These are phyloP conservation scores for Meandrusa payeni DNA, from an alignment of 2,888 invertebrate genomes.

Conservation along the genomic window DNA sequence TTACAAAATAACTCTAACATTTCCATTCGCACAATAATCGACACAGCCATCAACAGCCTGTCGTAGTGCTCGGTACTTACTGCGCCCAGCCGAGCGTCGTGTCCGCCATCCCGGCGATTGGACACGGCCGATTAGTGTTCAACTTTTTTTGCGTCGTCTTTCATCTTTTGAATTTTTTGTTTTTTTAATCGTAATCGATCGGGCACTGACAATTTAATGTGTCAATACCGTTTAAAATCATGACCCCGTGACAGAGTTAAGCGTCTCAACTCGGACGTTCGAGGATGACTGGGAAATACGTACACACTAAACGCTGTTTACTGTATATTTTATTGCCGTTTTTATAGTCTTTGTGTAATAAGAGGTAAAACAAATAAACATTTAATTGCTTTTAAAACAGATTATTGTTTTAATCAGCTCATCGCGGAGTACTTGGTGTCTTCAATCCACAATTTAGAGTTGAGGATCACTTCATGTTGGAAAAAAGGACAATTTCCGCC, in stretches of 20 bases:
- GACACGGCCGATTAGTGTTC: slow-evolving; percentile 12
- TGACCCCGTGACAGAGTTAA: slow-evolving; percentile 2
- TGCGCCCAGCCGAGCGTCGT: slow-evolving; percentile 1
- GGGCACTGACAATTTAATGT: slow-evolving; percentile 18
- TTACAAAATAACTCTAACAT: no score
- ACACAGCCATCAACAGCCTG: background rate
- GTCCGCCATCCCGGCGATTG: slow-evolving; percentile 8
- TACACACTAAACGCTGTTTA: no score
- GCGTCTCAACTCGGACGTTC: slow-evolving; percentile 1
- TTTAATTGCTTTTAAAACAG: no score
- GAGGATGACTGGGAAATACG: no score
- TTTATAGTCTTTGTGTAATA: no score
- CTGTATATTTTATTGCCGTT: no score
- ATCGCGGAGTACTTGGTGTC: no score
- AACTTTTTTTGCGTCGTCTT: slow-evolving; percentile 9
- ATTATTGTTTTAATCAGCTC: no score
- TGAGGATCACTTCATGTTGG: no score
- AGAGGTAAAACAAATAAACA: no score
- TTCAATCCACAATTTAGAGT: no score
- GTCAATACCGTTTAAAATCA: slow-evolving; percentile 18
- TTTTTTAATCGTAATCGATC: slow-evolving; percentile 13
- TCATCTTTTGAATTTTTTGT: slow-evolving; percentile 7
- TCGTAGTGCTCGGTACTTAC: background rate
- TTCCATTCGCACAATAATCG: slow-evolving; percentile 1
- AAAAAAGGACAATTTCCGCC: no score